Percentiles rank a stretch among this genome's conserved stretches.
Evolutionary conservation across 2,797 vertebrate genomes (phyloP).

Genomic region (Sebastes baramenuke): DNA sequence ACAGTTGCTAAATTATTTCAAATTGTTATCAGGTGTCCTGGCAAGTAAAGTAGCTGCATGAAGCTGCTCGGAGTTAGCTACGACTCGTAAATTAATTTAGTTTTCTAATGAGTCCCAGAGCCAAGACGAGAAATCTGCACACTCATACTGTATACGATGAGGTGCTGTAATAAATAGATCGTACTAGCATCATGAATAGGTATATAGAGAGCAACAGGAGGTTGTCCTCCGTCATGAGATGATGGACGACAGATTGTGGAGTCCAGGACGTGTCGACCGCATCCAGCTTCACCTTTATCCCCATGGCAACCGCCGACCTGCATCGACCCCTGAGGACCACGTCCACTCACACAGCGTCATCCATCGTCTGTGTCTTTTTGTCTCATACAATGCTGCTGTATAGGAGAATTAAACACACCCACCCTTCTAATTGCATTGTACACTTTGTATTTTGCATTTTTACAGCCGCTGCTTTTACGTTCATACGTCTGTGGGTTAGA

Average conservation of each 20-base stretch:
- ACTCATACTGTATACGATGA: neutral
- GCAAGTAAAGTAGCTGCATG: neutral
- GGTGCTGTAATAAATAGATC: neutral
- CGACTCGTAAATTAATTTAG: slow-evolving; percentile 43
- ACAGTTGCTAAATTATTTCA: slow-evolving; percentile 11
- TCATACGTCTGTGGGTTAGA: slow-evolving; percentile 31
- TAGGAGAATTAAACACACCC: neutral
- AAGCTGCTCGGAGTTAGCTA: slow-evolving; percentile 32
- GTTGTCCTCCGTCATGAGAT: neutral
- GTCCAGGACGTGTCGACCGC: neutral
- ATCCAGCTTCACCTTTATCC: neutral
- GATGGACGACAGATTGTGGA: neutral
- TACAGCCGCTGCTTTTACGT: slow-evolving; percentile 27
- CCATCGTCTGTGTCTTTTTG: neutral
- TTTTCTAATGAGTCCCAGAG: slow-evolving; percentile 34
- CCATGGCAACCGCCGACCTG: neutral
- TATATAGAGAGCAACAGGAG: neutral
- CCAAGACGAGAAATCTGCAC: neutral
- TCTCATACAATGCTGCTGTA: neutral
- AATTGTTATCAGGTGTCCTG: slow-evolving; percentile 53
- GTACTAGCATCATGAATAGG: neutral
- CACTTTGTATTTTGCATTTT: slow-evolving; percentile 16
- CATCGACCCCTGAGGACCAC: neutral
- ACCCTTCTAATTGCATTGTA: slow-evolving; percentile 23
- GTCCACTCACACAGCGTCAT: neutral